Evolutionary conservation across 2,113 vertebrate species (phyloP).

Genomic region (Thunnus thynnus): DNA sequence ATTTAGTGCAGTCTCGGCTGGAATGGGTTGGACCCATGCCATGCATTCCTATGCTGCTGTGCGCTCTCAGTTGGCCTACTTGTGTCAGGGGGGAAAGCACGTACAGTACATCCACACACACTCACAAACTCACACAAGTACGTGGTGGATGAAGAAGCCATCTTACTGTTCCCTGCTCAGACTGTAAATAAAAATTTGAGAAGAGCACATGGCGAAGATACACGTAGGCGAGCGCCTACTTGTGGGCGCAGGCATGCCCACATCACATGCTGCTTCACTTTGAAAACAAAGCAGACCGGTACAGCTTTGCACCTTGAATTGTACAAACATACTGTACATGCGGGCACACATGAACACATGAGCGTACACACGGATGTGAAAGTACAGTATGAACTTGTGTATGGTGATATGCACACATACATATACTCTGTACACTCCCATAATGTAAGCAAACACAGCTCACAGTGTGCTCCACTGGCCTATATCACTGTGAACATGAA

Average conservation of each 20-base stretch:
- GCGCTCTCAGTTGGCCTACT: constrained; percentile 68
- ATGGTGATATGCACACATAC: not conserved
- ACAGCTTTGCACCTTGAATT: not conserved
- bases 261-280: constrained; percentile 15
- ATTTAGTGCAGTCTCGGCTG: constrained; percentile 44
- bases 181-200: constrained; percentile 53
- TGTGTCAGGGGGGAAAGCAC: constrained; percentile 38
- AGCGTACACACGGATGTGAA: not conserved
- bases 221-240: not conserved
- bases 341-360: not conserved
- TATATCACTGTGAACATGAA: constrained; percentile 34
- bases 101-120: constrained; percentile 18
- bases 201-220: constrained; percentile 13
- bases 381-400: not conserved
- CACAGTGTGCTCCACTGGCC: constrained; percentile 12
- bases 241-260: not conserved
- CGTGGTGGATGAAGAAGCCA: not conserved
- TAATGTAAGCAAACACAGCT: constrained; percentile 21
- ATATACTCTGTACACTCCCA: not conserved
- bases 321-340: not conserved
- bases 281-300: constrained; percentile 1
- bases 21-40: constrained; percentile 64
- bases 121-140: not conserved
- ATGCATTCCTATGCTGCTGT: constrained; percentile 63
- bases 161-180: constrained; percentile 2